Percentiles rank a stretch among this genome's conserved stretches.
phyloP scores from a whole-genome alignment of 2,113 vertebrate genomes.

The Anser cygnoides region DNA sequence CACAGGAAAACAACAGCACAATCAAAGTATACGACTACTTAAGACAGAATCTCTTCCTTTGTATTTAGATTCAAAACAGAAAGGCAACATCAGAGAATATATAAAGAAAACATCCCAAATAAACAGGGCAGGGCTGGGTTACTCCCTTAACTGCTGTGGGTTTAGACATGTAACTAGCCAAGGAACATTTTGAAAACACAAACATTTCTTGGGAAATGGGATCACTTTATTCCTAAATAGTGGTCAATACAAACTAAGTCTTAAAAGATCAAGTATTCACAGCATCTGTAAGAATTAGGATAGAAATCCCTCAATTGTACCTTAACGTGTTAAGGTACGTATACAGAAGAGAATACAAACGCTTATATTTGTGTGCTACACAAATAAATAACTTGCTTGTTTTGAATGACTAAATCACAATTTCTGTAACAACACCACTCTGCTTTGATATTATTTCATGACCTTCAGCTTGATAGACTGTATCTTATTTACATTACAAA shows the following conservation, averaged over 20 bases:
- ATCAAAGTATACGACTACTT: conserved; percentile 38
- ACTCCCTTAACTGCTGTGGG: neutral
- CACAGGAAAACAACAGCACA: neutral
- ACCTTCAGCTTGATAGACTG: neutral
- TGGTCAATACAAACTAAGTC: neutral
- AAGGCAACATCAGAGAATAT: conserved; percentile 13
- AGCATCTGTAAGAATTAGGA: neutral
- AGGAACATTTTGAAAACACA: neutral
- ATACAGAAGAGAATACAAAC: neutral
- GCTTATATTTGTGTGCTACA: neutral
- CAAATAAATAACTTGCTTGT: neutral
- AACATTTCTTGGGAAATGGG: neutral
- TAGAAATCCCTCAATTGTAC: neutral
- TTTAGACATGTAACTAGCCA: neutral
- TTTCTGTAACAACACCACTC: neutral
- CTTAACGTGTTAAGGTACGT: neutral
- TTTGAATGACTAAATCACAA: neutral
- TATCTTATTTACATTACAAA: neutral
- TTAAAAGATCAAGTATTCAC: neutral
- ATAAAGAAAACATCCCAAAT: conserved; percentile 42
- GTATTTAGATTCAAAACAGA: conserved; percentile 43
- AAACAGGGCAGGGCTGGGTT: conserved; percentile 24
- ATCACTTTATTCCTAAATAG: neutral
- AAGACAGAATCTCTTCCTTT: conserved; percentile 30
- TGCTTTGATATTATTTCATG: neutral